These are phyloP conservation scores for Hermatobates lingyangjiaoensis DNA, from an alignment of 1,140 invertebrate genomes.

Conservation along the genomic window DNA sequence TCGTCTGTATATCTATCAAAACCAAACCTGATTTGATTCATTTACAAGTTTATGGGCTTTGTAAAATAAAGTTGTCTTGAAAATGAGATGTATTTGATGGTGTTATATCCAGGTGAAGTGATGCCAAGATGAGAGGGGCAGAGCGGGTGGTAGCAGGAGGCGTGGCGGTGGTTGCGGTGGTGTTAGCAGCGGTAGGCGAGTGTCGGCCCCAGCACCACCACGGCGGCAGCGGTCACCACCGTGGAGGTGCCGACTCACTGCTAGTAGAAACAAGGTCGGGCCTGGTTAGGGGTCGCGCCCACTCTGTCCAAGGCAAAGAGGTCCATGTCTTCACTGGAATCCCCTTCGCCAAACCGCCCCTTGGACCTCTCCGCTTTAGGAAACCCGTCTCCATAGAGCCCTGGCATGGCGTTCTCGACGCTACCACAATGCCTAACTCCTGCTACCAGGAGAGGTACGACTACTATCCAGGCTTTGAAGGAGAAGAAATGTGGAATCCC, in stretches of 20 bases:
- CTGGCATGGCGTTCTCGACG: slow-evolving; percentile 68
- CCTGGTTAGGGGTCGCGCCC: slow-evolving; percentile 51
- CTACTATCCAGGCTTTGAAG: slow-evolving; percentile 70
- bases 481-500: slow-evolving; percentile 91
- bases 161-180: too few relatives aligned
- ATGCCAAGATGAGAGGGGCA: too few relatives aligned
- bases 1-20: too few relatives aligned
- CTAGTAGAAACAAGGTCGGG: slow-evolving; percentile 63
- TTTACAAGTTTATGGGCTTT: too few relatives aligned
- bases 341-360: slow-evolving; percentile 83
- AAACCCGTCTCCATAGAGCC: slow-evolving; percentile 64
- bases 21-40: too few relatives aligned
- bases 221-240: not conserved
- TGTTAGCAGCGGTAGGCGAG: too few relatives aligned
- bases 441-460: slow-evolving; percentile 73
- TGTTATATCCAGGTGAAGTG: too few relatives aligned
- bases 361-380: slow-evolving; percentile 57
- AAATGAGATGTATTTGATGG: too few relatives aligned
- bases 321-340: slow-evolving; percentile 48
- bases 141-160: too few relatives aligned
- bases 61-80: too few relatives aligned
- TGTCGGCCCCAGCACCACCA: not conserved
- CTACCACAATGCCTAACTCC: slow-evolving; percentile 56
- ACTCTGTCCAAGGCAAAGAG: slow-evolving; percentile 53
- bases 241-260: slow-evolving; percentile 32